These are phyloP conservation scores for Brachyopa scutellaris DNA, from an alignment of 2,888 invertebrate genomes.

Conservation along the genomic window DNA sequence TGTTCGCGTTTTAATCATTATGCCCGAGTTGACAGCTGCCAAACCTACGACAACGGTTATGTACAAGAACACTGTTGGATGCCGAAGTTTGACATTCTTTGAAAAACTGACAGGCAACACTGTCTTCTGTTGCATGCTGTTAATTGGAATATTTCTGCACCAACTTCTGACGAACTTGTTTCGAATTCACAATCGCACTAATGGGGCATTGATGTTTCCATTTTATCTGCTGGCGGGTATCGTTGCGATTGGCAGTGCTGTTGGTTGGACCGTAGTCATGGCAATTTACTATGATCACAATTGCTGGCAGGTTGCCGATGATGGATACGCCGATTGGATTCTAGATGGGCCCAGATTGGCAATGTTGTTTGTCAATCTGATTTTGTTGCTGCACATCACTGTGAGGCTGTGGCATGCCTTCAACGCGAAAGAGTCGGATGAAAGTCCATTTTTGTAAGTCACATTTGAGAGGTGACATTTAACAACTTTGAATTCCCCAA, in stretches of 20 bases:
- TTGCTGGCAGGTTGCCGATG: constrained; percentile 85
- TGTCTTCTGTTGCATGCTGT: constrained; percentile 87
- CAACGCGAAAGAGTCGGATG: constrained; percentile 72
- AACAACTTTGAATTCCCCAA: too few species aligned
- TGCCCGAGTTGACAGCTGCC: constrained; percentile 82
- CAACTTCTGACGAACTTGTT: constrained; percentile 86
- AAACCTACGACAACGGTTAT: constrained; percentile 82
- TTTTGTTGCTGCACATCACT: constrained; percentile 85
- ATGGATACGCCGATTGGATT: constrained; percentile 84
- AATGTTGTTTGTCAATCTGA: constrained; percentile 84
- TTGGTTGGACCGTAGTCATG: constrained; percentile 84
- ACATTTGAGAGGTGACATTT: too few species aligned
- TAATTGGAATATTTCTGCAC: constrained; percentile 86
- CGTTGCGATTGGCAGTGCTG: constrained; percentile 83
- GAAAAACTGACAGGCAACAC: constrained; percentile 84
- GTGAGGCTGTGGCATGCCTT: constrained; percentile 86
- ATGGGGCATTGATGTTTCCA: constrained; percentile 81
- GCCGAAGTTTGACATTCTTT: constrained; percentile 83
- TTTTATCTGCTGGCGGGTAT: constrained; percentile 82
- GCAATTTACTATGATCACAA: constrained; percentile 82
- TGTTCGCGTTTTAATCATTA: constrained; percentile 83
- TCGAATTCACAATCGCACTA: constrained; percentile 79
- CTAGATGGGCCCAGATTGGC: constrained; percentile 84
- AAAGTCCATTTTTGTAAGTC: constrained; percentile 67
- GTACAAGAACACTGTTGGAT: constrained; percentile 83